A percentile compares a stretch with the other conserved stretches of the same genome.
phyloP scores from a whole-genome alignment of 2,888 invertebrate genomes.

The Tinea semifulvella region DNA sequence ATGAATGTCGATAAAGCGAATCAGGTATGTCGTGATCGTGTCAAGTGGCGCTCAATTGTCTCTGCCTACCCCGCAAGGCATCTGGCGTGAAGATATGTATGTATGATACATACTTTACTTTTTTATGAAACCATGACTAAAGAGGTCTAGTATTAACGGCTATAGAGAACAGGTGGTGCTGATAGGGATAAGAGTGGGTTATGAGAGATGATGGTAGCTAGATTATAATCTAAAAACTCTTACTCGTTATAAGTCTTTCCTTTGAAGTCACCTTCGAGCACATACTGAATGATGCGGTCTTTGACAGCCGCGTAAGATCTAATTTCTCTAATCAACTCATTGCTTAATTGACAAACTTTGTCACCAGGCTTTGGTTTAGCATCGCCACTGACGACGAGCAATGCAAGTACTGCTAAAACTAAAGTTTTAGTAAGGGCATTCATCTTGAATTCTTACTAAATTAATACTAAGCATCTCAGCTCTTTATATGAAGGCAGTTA shows the following conservation, averaged over 20 bases:
- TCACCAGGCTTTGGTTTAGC: background rate
- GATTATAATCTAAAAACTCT: no score
- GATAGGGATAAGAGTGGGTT: no score
- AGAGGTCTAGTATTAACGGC: no score
- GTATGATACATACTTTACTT: no score
- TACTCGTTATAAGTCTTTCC: slow-evolving; percentile 66
- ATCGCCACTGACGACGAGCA: background rate
- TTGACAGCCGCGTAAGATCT: slow-evolving; percentile 58
- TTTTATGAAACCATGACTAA: no score
- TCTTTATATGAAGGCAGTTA: background rate
- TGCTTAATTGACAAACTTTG: background rate
- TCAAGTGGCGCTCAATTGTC: no score
- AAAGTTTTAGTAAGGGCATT: background rate
- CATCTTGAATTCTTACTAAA: background rate
- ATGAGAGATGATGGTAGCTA: no score
- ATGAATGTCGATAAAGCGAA: no score
- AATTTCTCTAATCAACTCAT: slow-evolving; percentile 54
- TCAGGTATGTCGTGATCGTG: no score
- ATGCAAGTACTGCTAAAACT: background rate
- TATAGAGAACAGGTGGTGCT: no score
- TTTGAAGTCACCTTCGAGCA: slow-evolving; percentile 60
- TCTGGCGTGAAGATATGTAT: no score
- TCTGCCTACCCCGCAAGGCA: no score
- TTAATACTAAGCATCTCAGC: background rate
- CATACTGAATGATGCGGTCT: slow-evolving; percentile 58